A percentile compares a stretch with the other conserved stretches of the same genome.
phyloP scores from a whole-genome alignment of 2,888 invertebrate species.

The Nephrotoma flavescens region DNA sequence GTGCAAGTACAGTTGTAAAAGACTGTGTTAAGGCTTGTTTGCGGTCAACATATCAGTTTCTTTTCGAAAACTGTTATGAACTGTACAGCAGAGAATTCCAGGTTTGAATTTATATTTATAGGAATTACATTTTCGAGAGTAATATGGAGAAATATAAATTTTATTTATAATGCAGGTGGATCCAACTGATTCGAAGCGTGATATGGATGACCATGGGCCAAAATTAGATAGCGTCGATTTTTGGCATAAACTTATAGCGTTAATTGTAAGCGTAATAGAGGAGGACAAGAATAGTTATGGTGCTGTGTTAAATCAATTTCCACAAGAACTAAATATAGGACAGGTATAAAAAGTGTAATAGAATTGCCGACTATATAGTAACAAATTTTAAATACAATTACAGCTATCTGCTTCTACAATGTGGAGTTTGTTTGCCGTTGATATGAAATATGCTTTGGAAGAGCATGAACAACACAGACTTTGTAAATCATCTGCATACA shows the following conservation, averaged over 20 bases:
- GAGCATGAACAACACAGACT: conserved; percentile 92
- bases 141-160: not conserved
- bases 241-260: conserved; percentile 94
- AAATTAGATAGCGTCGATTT: conserved; percentile 85
- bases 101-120: conserved; percentile 31
- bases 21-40: conserved; percentile 99
- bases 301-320: conserved; percentile 96
- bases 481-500: conserved; percentile 97
- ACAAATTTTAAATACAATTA: not conserved
- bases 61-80: conserved; percentile 98
- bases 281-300: conserved; percentile 98
- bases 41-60: conserved; percentile 96
- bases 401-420: conserved; percentile 93
- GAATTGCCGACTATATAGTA: not conserved
- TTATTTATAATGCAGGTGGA: conserved; percentile 45
- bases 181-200: conserved; percentile 78
- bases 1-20: conserved; percentile 97
- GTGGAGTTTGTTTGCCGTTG: conserved; percentile 94
- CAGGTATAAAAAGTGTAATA: conserved; percentile 38
- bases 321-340: conserved; percentile 97
- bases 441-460: conserved; percentile 94
- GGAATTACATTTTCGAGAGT: not conserved
- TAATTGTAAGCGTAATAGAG: conserved; percentile 96
- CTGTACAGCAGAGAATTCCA: conserved; percentile 87
- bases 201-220: conserved; percentile 76